These are phyloP conservation scores for Glyphotaelius pellucidus DNA, from an alignment of 2,888 invertebrate genomes.

Conservation along the genomic window DNA sequence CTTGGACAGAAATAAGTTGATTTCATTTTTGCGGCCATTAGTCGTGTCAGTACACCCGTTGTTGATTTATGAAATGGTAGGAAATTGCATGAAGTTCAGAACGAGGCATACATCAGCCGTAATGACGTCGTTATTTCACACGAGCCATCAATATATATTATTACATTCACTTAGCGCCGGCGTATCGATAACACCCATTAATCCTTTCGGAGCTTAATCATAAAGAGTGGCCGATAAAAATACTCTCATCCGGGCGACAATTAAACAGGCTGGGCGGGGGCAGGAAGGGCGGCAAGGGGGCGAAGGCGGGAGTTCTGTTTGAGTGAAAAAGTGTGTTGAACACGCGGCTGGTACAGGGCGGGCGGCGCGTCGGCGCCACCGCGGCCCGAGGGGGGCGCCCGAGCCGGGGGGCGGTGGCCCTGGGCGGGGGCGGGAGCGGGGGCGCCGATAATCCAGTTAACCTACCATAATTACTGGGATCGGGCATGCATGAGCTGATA, in stretches of 20 bases:
- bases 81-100: conserved; percentile 28
- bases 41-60: neutral
- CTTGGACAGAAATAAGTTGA: neutral
- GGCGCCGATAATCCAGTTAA: conserved; percentile 47
- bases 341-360: conserved; percentile 17
- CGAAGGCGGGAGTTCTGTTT: conserved; percentile 4
- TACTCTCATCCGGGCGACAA: conserved; percentile 37
- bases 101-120: conserved; percentile 34
- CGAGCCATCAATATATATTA: conserved; percentile 37
- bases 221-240: conserved; percentile 45
- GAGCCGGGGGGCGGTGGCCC: conserved; percentile 72
- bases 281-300: neutral
- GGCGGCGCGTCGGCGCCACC: conserved; percentile 38
- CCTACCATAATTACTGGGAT: conserved; percentile 26
- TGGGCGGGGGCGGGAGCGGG: conserved; percentile 66
- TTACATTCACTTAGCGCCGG: conserved; percentile 43
- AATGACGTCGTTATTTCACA: conserved; percentile 31
- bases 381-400: conserved; percentile 71
- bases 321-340: conserved; percentile 9
- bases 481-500: conserved; percentile 26
- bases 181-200: conserved; percentile 41
- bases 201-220: conserved; percentile 36
- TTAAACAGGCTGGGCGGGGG: conserved; percentile 14
- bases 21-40: conserved; percentile 7
- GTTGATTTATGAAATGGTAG: conserved; percentile 26